Base-by-base conservation (phyloP, 2,888 invertebrate species). In the Thecophora atra region DNA sequence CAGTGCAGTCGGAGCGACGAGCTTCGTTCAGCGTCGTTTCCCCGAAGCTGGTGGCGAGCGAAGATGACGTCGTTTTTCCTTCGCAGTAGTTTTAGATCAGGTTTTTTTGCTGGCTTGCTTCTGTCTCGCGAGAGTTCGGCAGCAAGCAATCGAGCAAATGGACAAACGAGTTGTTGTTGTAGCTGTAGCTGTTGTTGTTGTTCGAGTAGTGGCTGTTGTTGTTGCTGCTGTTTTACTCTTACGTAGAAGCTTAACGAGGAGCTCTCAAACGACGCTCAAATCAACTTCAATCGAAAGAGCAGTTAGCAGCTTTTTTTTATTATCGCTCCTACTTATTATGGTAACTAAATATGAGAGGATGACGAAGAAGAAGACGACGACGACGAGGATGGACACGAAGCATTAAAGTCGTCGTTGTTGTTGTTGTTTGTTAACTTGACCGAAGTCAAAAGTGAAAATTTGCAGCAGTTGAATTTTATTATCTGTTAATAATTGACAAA, bases 401-500 rank as follows among this genome's bases (percentile, higher is more conserved):
- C 11, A 37, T 8, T 37, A 37, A 44, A 52, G 47, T 11, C 1
- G 21, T 13, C 24, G 37, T 28, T 73, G 58, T 74, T 72, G 73
- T 73, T 75, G 73, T 75, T 75, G 74, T 76, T 76, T 75, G 3
- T 2, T 58, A 26, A 13, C 24, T 73, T 74, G 74, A 76, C 76
- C 74, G 76, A 73, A 76, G 74, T 74, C 68, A 74, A 72, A 74
- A 72, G 74, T 74, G 74, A 73, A 74, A 74, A 71, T 74, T 72
- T 71, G 37, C 42, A 62, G 67, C 64, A 58, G 37, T 67, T 24
- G 54, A 5, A 37, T 54, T 5, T 4, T 56, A 66, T n/a, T 58
- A 51, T 56, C 56, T 30, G 65, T n/a, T 66, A 28, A 21, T 15
- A 47, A 42, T 7, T n/a, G 54, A 17, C n/a, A 19, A n/a, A 51